phyloP scores from a whole-genome alignment of 1,140 invertebrate species.

The Scaptomyza graminum region DNA sequence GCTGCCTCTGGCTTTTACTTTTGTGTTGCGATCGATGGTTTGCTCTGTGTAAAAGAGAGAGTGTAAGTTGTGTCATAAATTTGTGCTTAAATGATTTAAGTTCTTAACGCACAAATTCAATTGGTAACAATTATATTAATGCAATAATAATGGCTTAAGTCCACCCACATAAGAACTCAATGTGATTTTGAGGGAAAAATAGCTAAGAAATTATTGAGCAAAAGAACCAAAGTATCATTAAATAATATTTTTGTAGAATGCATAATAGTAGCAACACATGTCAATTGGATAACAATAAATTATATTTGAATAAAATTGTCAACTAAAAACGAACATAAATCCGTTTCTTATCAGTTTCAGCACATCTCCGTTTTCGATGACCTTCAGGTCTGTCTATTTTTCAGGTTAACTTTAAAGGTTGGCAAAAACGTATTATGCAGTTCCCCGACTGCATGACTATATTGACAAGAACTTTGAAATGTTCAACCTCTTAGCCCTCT shows the following conservation, averaged over 20 bases:
- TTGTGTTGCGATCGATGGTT: slow-evolving; percentile 19
- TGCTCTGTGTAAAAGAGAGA: neutral
- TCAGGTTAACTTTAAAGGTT: slow-evolving; percentile 23
- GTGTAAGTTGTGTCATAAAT: neutral
- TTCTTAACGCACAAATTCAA: slow-evolving; percentile 11
- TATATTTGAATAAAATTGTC: neutral
- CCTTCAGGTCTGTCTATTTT: neutral
- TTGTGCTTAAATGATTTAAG: slow-evolving; percentile 1
- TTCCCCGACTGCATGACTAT: slow-evolving; percentile 40
- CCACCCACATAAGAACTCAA: neutral
- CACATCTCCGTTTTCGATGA: neutral
- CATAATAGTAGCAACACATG: too few species aligned
- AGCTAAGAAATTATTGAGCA: too few species aligned
- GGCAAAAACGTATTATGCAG: slow-evolving; percentile 32
- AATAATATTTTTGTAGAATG: too few species aligned
- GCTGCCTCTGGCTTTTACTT: neutral
- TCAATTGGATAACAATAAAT: neutral
- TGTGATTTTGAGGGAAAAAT: too few species aligned
- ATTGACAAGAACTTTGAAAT: slow-evolving; percentile 65
- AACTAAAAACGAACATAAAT: neutral
- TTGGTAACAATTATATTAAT: slow-evolving; percentile 3
- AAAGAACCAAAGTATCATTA: too few species aligned
- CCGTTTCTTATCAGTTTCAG: neutral
- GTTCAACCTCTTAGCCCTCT: slow-evolving; percentile 52
- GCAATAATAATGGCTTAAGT: slow-evolving; percentile 12